Evolutionary conservation across 1,140 invertebrate genomes (phyloP).

Genomic region (Palaemon carinicauda): DNA sequence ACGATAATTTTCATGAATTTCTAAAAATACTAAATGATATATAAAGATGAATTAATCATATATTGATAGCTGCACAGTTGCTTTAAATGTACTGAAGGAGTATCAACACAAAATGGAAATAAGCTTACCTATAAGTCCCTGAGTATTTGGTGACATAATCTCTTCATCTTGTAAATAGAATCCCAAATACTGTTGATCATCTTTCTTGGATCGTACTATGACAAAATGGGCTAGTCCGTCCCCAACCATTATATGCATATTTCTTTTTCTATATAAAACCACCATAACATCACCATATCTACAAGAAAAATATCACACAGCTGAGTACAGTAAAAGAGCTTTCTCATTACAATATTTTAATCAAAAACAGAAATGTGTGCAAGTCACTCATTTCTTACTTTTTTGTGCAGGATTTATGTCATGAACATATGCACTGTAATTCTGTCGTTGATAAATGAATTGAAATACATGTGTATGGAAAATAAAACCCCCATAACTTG

Average conservation of each 20-base stretch:
- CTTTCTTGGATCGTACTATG: conserved; percentile 9
- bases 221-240: conserved; percentile 32
- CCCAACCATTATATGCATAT: conserved; percentile 21
- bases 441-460: too few relatives aligned
- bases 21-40: too few relatives aligned
- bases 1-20: too few relatives aligned
- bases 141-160: conserved; percentile 18
- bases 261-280: conserved; percentile 3
- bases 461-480: too few relatives aligned
- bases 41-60: too few relatives aligned
- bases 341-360: not conserved
- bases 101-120: not conserved
- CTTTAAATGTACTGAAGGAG: too few relatives aligned
- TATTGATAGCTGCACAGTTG: too few relatives aligned
- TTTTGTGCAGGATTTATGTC: too few relatives aligned
- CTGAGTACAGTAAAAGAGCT: not conserved
- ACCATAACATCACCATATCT: conserved; percentile 37
- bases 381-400: not conserved
- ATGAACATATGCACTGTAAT: too few relatives aligned
- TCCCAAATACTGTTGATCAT: conserved; percentile 6
- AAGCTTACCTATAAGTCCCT: conserved; percentile 29
- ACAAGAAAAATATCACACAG: not conserved
- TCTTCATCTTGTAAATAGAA: conserved; percentile 36
- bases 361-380: not conserved
- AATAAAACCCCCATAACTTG: too few relatives aligned